These are phyloP conservation scores for Amorpha juglandis DNA, from an alignment of 2,888 invertebrate species.

Conservation along the genomic window DNA sequence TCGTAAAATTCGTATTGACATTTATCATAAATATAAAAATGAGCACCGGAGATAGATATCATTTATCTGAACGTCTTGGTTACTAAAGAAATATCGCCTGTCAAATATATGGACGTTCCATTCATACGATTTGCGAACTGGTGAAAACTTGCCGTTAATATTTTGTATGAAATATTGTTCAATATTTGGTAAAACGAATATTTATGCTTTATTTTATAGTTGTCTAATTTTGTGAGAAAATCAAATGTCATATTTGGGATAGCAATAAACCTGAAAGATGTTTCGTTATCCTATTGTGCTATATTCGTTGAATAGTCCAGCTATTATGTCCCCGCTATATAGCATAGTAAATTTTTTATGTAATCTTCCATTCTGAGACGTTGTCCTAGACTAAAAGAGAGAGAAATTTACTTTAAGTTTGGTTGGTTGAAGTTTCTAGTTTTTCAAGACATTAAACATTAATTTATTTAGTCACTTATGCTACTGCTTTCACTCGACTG, in stretches of 20 bases:
- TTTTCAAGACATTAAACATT: too few species aligned
- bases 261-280: background rate
- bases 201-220: constrained; percentile 2
- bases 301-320: too few species aligned
- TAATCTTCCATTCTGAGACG: too few species aligned
- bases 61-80: constrained; percentile 24
- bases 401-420: too few species aligned
- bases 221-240: background rate
- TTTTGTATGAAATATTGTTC: constrained; percentile 4
- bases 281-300: too few species aligned
- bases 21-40: constrained; percentile 25
- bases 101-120: constrained; percentile 21
- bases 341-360: too few species aligned
- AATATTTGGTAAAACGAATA: background rate
- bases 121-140: constrained; percentile 19
- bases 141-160: constrained; percentile 17
- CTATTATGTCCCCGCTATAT: too few species aligned
- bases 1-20: constrained; percentile 18
- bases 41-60: constrained; percentile 24
- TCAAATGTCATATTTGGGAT: background rate
- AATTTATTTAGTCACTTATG: too few species aligned
- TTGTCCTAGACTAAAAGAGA: too few species aligned
- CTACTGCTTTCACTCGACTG: too few species aligned
- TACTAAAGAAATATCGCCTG: constrained; percentile 21
- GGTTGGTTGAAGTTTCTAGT: too few species aligned